phyloP scores from a whole-genome alignment of 2,797 vertebrate genomes.

The Gymnoscopelus braueri region DNA sequence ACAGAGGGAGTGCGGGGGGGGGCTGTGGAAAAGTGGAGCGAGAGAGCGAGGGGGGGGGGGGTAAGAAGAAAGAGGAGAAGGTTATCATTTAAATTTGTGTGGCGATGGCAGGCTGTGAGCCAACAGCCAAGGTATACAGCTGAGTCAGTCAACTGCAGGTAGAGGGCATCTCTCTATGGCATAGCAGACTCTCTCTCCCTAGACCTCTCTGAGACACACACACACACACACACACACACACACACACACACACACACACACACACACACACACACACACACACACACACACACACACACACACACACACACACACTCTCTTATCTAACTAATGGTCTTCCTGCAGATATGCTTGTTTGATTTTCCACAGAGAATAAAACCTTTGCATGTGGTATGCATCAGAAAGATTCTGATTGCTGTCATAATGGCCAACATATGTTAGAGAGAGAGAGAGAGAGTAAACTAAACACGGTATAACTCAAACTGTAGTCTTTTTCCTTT shows the following conservation, averaged over 20 bases:
- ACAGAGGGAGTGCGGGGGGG: background rate
- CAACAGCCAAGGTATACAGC: background rate
- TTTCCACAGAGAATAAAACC: slow-evolving; percentile 22
- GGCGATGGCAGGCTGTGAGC: no score
- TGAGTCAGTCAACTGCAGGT: slow-evolving; percentile 2
- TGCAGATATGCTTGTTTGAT: slow-evolving; percentile 18
- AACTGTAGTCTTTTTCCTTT: no score
- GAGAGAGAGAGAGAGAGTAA: background rate
- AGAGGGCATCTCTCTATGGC: background rate
- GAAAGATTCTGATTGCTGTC: slow-evolving; percentile 13
- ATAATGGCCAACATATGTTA: slow-evolving; percentile 19
- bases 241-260: background rate
- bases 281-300: background rate
- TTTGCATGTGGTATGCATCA: background rate
- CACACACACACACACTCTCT: background rate
- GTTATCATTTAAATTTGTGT: background rate
- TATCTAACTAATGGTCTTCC: slow-evolving; percentile 22
- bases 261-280: no score
- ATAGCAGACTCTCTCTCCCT: background rate
- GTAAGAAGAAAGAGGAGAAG: slow-evolving; percentile 28
- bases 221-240: no score
- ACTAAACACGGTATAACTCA: no score
- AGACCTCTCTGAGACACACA: no score
- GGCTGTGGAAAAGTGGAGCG: slow-evolving; percentile 32
- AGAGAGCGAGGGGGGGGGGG: slow-evolving; percentile 18